Conservation (phyloP, 2,113 vertebrate species). For the Microcebus murinus region DNA sequence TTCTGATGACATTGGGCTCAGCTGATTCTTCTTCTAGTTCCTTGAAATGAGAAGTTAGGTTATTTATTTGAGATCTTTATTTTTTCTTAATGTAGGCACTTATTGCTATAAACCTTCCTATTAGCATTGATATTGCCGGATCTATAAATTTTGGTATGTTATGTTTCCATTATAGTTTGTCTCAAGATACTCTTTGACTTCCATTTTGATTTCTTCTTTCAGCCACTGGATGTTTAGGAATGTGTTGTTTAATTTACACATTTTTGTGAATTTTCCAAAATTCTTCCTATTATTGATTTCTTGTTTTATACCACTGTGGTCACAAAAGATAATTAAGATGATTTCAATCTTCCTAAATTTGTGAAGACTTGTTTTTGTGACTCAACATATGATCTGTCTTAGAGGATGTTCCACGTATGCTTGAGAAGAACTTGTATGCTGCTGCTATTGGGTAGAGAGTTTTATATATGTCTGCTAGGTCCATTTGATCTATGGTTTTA, state of each 20-base stretch:
- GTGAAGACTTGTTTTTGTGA: not conserved
- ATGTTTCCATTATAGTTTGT: not conserved
- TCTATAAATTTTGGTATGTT: not conserved
- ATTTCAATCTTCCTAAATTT: not conserved
- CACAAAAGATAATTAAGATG: not conserved
- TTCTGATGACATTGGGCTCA: not conserved
- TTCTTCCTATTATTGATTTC: not conserved
- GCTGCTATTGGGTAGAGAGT: not conserved
- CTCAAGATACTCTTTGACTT: not conserved
- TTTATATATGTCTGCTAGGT: not conserved
- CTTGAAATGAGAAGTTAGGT: not conserved
- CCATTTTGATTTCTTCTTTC: not conserved
- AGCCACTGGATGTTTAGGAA: not conserved
- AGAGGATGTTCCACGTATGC: rapidly evolving
- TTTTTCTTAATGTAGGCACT: not conserved
- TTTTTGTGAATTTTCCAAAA: not conserved
- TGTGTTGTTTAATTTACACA: not conserved
- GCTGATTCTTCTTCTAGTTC: not conserved
- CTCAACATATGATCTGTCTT: not conserved
- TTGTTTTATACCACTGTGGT: not conserved
- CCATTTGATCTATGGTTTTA: not conserved
- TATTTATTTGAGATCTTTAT: not conserved
- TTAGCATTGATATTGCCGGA: not conserved
- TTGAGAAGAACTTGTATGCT: not conserved
- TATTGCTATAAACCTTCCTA: no score